A percentile compares a stretch with the other conserved stretches of the same genome.
Evolutionary conservation across 2,113 vertebrate genomes (phyloP).

Genomic region (Pardalotus punctatus): DNA sequence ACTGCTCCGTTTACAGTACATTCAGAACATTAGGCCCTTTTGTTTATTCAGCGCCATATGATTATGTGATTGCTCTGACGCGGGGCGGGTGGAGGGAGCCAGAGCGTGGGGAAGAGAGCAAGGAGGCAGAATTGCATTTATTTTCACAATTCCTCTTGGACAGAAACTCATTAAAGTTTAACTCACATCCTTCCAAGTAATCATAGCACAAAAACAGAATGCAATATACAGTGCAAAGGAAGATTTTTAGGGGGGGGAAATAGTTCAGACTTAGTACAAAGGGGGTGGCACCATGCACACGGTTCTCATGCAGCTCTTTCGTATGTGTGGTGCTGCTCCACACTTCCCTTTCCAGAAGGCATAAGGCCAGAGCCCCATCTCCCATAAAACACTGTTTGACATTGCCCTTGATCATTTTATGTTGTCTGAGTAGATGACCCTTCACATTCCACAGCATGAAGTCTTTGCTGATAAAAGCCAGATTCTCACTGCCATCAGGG

Average conservation of each 20-base stretch:
- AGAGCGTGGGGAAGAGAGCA: neutral
- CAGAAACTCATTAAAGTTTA: slow-evolving; percentile 43
- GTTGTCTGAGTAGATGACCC: neutral
- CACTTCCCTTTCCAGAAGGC: neutral
- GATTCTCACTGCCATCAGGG: accelerated
- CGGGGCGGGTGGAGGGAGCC: accelerated
- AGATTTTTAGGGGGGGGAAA: neutral
- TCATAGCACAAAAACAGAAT: neutral
- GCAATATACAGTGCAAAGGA: neutral
- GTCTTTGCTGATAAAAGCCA: neutral
- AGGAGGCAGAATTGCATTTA: neutral
- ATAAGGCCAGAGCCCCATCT: neutral
- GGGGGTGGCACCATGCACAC: accelerated
- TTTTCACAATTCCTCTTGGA: slow-evolving; percentile 1
- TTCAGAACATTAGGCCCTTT: neutral
- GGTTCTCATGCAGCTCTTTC: accelerated
- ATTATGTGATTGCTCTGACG: neutral
- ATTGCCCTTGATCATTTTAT: neutral
- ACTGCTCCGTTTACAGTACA: neutral
- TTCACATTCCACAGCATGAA: neutral
- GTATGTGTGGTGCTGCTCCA: neutral
- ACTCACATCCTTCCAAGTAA: neutral
- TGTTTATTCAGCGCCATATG: slow-evolving; percentile 38
- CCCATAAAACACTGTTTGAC: neutral
- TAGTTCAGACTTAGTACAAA: neutral